Evolutionary conservation across 30 jellyfish, hydroid and myxozoan species (phyloP).

Genomic region (Pelagia noctiluca): DNA sequence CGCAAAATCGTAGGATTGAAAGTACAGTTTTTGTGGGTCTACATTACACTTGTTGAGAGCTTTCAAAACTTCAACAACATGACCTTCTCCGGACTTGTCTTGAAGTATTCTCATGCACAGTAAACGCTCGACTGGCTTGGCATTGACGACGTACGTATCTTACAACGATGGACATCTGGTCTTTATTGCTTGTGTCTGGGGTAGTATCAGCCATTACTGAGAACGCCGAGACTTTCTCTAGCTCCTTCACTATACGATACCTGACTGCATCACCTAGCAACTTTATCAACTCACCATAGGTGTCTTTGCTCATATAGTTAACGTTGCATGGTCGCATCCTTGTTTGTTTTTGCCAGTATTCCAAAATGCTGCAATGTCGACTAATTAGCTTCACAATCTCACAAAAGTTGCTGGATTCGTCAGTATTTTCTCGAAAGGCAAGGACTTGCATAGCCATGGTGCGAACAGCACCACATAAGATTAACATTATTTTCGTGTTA

Average conservation of each 20-base stretch:
- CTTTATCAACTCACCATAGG: slow-evolving; percentile 17
- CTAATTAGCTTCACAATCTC: slow-evolving; percentile 35
- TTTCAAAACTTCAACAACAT: slow-evolving; percentile 35
- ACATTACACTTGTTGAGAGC: slow-evolving; percentile 35
- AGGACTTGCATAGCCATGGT: slow-evolving; percentile 19
- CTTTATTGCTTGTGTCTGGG: slow-evolving; percentile 16
- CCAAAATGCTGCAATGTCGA: slow-evolving; percentile 18
- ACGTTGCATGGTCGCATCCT: slow-evolving; percentile 38
- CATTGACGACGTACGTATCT: slow-evolving; percentile 10
- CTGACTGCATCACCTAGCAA: slow-evolving; percentile 30
- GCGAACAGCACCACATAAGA: slow-evolving; percentile 13
- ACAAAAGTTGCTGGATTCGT: slow-evolving; percentile 13
- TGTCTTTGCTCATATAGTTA: slow-evolving; percentile 26
- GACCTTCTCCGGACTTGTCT: slow-evolving; percentile 55
- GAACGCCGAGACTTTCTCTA: slow-evolving; percentile 12
- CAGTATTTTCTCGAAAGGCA: slow-evolving; percentile 21
- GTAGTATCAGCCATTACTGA: slow-evolving; percentile 26
- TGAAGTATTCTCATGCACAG: neutral
- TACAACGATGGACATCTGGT: slow-evolving; percentile 4
- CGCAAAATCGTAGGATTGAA: slow-evolving; percentile 42
- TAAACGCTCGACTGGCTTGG: slow-evolving; percentile 2
- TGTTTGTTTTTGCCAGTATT: slow-evolving; percentile 35
- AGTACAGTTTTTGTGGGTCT: slow-evolving; percentile 9
- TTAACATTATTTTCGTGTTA: neutral
- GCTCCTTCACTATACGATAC: slow-evolving; percentile 1